These are phyloP conservation scores for Petrocephalus microphthalmus DNA, from an alignment of 2,113 vertebrate species.

Conservation along the genomic window DNA sequence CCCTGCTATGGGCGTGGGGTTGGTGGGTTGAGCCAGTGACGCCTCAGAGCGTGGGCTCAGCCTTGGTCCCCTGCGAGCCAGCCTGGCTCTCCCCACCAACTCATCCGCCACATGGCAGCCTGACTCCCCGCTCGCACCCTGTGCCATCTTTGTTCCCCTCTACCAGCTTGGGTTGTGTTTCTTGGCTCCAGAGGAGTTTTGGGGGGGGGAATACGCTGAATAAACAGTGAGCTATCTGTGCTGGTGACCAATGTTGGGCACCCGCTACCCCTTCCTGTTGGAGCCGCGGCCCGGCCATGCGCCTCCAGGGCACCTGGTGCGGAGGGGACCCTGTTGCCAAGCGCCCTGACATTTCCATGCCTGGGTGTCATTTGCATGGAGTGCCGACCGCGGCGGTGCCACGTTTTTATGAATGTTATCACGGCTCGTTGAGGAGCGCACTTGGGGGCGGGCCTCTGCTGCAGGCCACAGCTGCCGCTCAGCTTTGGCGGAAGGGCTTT, in stretches of 20 bases:
- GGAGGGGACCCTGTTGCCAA: not conserved
- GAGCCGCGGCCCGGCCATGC: not conserved
- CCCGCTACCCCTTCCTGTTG: not conserved
- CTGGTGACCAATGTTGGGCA: not conserved
- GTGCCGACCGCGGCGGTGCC: not conserved
- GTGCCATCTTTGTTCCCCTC: slow-evolving; percentile 12
- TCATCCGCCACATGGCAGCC: slow-evolving; percentile 1
- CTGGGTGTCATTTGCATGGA: slow-evolving; percentile 8
- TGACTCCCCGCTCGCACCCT: not conserved
- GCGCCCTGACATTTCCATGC: not conserved
- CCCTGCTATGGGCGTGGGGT: not conserved
- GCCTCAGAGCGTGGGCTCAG: not conserved
- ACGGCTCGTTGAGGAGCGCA: not conserved
- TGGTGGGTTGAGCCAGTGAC: not conserved
- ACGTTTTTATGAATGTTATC: not conserved
- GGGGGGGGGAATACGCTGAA: not conserved
- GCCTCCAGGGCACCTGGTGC: not conserved
- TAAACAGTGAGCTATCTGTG: not conserved
- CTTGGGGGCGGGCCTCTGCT: not conserved
- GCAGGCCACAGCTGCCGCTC: not conserved
- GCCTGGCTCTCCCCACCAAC: not conserved
- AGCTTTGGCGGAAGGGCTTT: not conserved
- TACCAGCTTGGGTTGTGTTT: slow-evolving; percentile 4
- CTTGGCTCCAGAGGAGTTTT: not conserved
- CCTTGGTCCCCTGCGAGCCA: not conserved